Percentiles rank a stretch among this genome's conserved stretches.
These are phyloP conservation scores for Anolis carolinensis DNA, from an alignment of 2,113 vertebrate species.

Conservation along the genomic window DNA sequence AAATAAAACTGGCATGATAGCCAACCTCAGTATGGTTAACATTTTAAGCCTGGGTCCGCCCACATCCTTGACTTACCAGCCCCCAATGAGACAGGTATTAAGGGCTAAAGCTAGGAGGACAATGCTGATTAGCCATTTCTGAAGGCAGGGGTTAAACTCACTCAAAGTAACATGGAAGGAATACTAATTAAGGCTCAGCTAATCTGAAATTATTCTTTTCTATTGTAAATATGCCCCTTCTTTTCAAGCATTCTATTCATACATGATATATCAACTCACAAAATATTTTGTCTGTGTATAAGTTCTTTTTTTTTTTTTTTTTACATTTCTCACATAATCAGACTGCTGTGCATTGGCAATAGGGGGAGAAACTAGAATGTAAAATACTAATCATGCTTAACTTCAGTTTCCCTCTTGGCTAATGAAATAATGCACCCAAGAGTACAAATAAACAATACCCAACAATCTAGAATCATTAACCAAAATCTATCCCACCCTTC, in stretches of 20 bases:
- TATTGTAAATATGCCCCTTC: background rate
- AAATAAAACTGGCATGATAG: slow-evolving; percentile 14
- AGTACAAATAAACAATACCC: background rate
- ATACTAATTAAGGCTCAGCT: background rate
- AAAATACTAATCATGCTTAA: background rate
- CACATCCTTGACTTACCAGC: fast-evolving
- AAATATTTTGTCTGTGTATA: background rate
- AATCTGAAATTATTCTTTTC: background rate
- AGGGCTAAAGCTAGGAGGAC: background rate
- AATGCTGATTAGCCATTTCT: background rate
- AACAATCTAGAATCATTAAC: background rate
- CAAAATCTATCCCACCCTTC: background rate
- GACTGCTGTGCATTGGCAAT: background rate
- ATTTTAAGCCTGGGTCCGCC: background rate
- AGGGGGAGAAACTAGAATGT: background rate
- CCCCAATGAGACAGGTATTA: background rate
- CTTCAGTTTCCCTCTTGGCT: background rate
- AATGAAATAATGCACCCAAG: background rate
- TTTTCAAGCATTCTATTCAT: fast-evolving
- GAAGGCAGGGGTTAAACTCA: slow-evolving; percentile 4
- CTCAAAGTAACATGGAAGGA: background rate
- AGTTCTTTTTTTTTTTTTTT: fast-evolving
- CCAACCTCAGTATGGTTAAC: fast-evolving
- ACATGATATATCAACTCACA: background rate
- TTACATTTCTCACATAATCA: background rate